Conservation (phyloP, 2,113 vertebrate genomes). For the Mionectes macconnelli region DNA sequence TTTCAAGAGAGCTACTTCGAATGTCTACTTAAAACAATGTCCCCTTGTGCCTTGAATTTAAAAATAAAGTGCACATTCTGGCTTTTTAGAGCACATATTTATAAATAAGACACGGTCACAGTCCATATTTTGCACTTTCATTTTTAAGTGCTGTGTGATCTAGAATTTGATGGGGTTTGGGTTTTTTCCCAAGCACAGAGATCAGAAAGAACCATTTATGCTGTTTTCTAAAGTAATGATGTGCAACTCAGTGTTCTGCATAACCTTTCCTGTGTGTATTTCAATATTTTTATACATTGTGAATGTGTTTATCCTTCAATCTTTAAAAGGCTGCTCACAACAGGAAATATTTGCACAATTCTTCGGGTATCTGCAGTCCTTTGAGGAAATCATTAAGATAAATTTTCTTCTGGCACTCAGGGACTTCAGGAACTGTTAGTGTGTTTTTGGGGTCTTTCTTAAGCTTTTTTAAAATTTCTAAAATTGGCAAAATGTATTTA, state of each 20-base stretch:
- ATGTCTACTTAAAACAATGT: conserved; percentile 55
- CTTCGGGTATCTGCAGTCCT: background rate
- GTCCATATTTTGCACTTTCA: conserved; percentile 47
- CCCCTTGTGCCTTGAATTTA: conserved; percentile 53
- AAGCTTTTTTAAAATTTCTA: background rate
- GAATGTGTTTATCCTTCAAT: background rate
- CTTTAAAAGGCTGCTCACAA: background rate
- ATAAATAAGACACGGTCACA: conserved; percentile 64
- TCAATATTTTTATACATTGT: background rate
- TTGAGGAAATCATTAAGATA: background rate
- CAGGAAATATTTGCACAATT: background rate
- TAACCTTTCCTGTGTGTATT: background rate
- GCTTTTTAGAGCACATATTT: conserved; percentile 39
- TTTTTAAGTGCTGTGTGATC: conserved; percentile 51
- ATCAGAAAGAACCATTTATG: conserved; percentile 67
- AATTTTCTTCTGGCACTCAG: background rate
- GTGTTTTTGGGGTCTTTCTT: background rate
- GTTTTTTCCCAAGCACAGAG: conserved; percentile 36
- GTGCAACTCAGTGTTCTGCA: conserved; percentile 22
- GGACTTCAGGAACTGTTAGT: background rate
- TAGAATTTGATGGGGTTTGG: background rate
- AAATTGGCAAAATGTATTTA: background rate
- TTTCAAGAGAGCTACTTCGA: conserved; percentile 53
- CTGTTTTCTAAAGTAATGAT: conserved; percentile 60
- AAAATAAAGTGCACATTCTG: conserved; percentile 57